phyloP scores from a whole-genome alignment of 2,113 vertebrate species.

The Butastur rufipennis region DNA sequence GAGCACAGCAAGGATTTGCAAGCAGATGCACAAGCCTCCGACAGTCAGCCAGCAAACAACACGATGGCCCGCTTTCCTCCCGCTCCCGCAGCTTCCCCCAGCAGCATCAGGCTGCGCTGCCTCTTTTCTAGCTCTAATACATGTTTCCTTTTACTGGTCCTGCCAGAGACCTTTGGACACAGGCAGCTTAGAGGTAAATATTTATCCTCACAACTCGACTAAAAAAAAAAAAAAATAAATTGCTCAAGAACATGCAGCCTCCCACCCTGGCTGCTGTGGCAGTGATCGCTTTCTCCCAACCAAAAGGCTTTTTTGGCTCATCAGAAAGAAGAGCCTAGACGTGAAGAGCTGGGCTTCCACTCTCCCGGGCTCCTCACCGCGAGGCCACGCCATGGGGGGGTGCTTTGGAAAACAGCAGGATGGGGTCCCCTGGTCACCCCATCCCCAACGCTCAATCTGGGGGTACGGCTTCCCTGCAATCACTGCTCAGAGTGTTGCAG shows the following conservation, averaged over 20 bases:
- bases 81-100: background rate
- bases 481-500: background rate
- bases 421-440: background rate
- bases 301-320: background rate
- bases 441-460: fast-evolving
- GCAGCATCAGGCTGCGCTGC: background rate
- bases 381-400: background rate
- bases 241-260: background rate
- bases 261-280: background rate
- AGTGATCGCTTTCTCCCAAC: background rate
- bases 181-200: background rate
- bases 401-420: background rate
- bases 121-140: background rate
- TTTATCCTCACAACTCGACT: background rate
- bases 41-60: background rate
- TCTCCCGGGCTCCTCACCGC: fast-evolving
- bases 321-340: background rate
- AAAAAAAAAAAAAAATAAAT: too few relatives aligned
- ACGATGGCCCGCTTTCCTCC: background rate
- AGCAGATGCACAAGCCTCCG: background rate
- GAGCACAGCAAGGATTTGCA: background rate
- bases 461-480: fast-evolving
- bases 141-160: background rate
- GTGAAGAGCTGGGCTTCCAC: background rate
- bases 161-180: background rate